A percentile compares a stretch with the other conserved stretches of the same genome.
Conservation (phyloP, 1,140 invertebrate species). For the Aphidius gifuensis region DNA sequence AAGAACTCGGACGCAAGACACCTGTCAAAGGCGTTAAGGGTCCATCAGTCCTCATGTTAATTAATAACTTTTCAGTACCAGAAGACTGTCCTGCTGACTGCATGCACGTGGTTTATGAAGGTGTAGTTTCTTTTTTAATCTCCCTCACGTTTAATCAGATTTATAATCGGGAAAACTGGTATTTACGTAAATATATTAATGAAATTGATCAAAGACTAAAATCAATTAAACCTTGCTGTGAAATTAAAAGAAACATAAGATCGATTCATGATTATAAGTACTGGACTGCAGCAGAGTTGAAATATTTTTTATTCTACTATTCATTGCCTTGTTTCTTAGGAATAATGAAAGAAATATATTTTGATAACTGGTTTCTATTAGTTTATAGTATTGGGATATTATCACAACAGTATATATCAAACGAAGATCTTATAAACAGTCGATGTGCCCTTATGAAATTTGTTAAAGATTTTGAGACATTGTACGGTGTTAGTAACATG, state of each 20-base stretch:
- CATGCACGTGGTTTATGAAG: too few relatives aligned
- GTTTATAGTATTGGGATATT: slow-evolving; percentile 25
- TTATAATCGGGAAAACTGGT: too few relatives aligned
- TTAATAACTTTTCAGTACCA: too few relatives aligned
- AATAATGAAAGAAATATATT: slow-evolving; percentile 22
- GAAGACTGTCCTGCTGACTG: too few relatives aligned
- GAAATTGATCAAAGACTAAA: slow-evolving; percentile 21
- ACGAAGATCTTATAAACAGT: slow-evolving; percentile 14
- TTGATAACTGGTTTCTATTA: slow-evolving; percentile 30
- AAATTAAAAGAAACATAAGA: slow-evolving; percentile 27
- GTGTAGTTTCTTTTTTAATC: too few relatives aligned
- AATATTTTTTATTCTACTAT: slow-evolving; percentile 30
- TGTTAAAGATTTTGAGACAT: slow-evolving; percentile 14
- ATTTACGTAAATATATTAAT: too few relatives aligned
- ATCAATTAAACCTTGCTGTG: slow-evolving; percentile 22
- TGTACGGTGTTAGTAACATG: slow-evolving; percentile 27
- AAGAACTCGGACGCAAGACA: too few relatives aligned
- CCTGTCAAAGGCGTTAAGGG: too few relatives aligned
- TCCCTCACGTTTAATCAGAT: too few relatives aligned
- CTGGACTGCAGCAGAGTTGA: slow-evolving; percentile 37
- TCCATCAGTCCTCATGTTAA: too few relatives aligned
- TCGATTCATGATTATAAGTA: slow-evolving; percentile 23
- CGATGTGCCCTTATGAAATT: slow-evolving; percentile 13
- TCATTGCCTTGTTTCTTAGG: slow-evolving; percentile 27
- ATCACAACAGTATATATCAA: slow-evolving; percentile 21